Conservation (phyloP, 2,113 vertebrate species). For the Rostratula benghalensis region DNA sequence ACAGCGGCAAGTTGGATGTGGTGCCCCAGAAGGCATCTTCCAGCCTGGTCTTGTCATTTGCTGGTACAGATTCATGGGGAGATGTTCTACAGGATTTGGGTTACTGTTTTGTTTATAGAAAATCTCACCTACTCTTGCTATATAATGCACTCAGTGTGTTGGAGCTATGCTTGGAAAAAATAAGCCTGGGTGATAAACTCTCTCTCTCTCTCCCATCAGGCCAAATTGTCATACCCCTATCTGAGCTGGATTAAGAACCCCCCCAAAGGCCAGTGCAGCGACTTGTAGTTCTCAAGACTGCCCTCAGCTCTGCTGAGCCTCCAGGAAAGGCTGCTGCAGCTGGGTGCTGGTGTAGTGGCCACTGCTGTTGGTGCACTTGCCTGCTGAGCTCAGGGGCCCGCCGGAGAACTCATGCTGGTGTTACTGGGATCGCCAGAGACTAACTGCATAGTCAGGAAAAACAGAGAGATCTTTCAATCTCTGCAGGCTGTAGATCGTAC, state of each 20-base stretch:
- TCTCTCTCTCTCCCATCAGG: background rate
- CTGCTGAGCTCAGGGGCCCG: background rate
- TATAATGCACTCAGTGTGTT: background rate
- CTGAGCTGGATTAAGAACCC: background rate
- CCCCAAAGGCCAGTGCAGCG: background rate
- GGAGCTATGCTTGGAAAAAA: background rate
- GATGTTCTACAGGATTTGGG: background rate
- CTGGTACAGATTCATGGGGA: background rate
- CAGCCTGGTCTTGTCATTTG: background rate
- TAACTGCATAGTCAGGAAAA: background rate
- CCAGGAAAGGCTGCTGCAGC: fast-evolving
- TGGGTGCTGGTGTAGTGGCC: fast-evolving
- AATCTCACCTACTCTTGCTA: background rate
- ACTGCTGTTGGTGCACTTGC: fast-evolving
- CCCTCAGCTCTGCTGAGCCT: background rate
- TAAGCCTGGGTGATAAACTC: background rate
- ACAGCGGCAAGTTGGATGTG: fast-evolving
- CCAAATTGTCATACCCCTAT: background rate
- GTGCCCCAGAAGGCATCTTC: background rate
- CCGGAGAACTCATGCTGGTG: background rate
- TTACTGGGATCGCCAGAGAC: background rate
- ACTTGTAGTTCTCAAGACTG: background rate
- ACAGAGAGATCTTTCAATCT: background rate
- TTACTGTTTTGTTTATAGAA: background rate
- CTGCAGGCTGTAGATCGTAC: background rate